phyloP scores from a whole-genome alignment of 2,113 vertebrate genomes.

The Bujurquina vittata region DNA sequence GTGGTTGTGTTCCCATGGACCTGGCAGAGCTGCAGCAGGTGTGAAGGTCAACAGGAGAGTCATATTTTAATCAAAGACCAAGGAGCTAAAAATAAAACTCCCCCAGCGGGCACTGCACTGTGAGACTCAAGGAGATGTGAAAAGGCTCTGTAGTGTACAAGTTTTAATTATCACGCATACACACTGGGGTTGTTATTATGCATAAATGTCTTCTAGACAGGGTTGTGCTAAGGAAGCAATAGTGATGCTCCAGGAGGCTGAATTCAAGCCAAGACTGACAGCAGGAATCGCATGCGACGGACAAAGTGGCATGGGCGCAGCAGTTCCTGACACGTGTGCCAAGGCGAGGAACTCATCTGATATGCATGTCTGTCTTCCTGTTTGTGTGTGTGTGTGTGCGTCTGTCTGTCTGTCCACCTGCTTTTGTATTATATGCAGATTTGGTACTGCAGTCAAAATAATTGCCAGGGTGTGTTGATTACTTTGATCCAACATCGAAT shows the following conservation, averaged over 20 bases:
- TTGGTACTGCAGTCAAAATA: neutral
- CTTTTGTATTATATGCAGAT: neutral
- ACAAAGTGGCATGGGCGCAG: neutral
- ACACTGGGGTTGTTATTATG: conserved; percentile 43
- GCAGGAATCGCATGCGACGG: neutral
- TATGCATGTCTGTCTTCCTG: too few species aligned
- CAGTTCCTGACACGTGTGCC: neutral
- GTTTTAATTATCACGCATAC: conserved; percentile 67
- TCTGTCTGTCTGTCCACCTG: neutral
- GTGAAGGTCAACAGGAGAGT: conserved; percentile 73
- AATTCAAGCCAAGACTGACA: conserved; percentile 40
- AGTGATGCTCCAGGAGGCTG: conserved; percentile 44
- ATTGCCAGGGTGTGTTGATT: neutral
- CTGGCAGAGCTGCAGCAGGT: conserved; percentile 69
- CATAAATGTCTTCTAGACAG: conserved; percentile 64
- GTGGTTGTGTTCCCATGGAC: conserved; percentile 44
- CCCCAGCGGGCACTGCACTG: conserved; percentile 35
- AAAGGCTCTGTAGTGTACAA: conserved; percentile 41
- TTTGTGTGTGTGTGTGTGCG: too few species aligned
- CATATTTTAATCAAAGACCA: conserved; percentile 79
- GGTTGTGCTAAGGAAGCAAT: conserved; percentile 15
- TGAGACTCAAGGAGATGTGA: conserved; percentile 57
- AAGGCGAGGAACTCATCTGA: neutral
- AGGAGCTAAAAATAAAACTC: conserved; percentile 71
- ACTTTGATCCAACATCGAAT: neutral